Evolutionary conservation across 2,113 vertebrate genomes (phyloP).

Genomic region (Caretta caretta): DNA sequence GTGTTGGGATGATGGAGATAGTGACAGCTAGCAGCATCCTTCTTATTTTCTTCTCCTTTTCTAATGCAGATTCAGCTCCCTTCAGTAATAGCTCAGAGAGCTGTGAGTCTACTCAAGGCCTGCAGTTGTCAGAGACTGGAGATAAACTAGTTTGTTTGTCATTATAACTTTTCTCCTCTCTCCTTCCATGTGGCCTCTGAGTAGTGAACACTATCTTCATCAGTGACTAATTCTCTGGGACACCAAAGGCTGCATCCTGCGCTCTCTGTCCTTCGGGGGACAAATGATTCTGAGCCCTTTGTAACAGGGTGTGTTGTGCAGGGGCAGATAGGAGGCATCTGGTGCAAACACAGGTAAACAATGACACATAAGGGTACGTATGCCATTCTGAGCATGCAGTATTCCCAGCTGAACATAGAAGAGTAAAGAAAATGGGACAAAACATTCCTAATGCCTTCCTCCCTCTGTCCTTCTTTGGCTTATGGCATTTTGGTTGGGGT

Average conservation of each 20-base stretch:
- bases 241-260: not conserved
- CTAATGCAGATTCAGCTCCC: not conserved
- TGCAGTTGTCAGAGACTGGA: not conserved
- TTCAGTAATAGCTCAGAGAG: not conserved
- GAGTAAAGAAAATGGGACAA: not conserved
- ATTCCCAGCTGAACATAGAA: not conserved
- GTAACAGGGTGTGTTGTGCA: not conserved
- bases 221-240: accelerated
- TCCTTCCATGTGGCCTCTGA: not conserved
- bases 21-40: not conserved
- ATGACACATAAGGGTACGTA: not conserved
- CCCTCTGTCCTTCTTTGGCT: not conserved
- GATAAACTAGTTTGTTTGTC: not conserved
- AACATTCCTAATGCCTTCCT: not conserved
- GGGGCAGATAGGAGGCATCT: not conserved
- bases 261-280: slow-evolving; percentile 36
- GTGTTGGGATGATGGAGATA: not conserved
- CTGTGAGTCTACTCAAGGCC: not conserved
- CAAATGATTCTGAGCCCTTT: slow-evolving; percentile 14
- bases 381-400: not conserved
- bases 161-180: not conserved
- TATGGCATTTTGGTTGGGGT: not conserved
- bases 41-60: not conserved
- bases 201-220: slow-evolving; percentile 39
- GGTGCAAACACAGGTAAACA: not conserved